These are phyloP conservation scores for Epinephelus fuscoguttatus DNA, from an alignment of 2,113 vertebrate species.

Conservation along the genomic window DNA sequence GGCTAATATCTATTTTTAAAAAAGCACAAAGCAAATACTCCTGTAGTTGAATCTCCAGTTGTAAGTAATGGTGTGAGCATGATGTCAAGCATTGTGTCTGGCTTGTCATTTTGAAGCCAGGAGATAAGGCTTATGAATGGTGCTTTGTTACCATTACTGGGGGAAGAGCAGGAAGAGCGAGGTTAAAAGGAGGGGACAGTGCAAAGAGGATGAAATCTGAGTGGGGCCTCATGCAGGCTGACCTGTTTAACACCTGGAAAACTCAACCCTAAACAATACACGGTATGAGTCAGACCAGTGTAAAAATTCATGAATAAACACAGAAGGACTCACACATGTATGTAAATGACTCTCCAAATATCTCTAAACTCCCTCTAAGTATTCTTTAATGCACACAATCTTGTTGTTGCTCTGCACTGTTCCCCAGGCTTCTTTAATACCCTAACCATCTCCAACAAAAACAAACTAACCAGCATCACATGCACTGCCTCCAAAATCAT, in stretches of 20 bases:
- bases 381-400: too few relatives aligned
- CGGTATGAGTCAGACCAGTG: too few relatives aligned
- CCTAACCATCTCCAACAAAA: too few relatives aligned
- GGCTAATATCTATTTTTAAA: not conserved
- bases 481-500: not conserved
- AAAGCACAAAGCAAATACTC: not conserved
- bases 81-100: not conserved
- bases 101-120: constrained; percentile 4
- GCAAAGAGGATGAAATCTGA: constrained; percentile 14
- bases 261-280: not conserved
- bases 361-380: too few relatives aligned
- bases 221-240: not conserved
- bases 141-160: constrained; percentile 10
- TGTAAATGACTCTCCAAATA: too few relatives aligned
- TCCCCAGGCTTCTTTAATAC: too few relatives aligned
- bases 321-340: too few relatives aligned
- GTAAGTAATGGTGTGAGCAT: constrained; percentile 7
- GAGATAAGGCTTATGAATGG: constrained; percentile 10
- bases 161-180: not conserved
- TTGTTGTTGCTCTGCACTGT: too few relatives aligned
- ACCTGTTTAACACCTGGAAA: constrained; percentile 18
- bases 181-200: not conserved
- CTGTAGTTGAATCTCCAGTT: not conserved
- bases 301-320: too few relatives aligned
- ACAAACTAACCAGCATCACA: too few relatives aligned